phyloP scores from a whole-genome alignment of 1,140 invertebrate species.

The Meloidogyne floridensis region DNA sequence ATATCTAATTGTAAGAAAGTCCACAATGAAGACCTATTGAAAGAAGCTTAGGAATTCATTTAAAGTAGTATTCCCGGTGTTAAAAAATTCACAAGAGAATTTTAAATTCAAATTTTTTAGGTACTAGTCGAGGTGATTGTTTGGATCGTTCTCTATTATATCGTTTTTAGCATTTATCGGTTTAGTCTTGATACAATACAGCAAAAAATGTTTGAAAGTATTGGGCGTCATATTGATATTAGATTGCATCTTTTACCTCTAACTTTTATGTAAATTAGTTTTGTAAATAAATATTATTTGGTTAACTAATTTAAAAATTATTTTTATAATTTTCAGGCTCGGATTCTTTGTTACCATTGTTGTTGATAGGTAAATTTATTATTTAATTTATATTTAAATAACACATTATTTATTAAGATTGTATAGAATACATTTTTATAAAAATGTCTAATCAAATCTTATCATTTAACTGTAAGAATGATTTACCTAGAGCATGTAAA shows the following conservation, averaged over 20 bases:
- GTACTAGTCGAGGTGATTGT: conserved; percentile 33
- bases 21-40: background rate
- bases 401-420: background rate
- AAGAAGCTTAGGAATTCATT: background rate
- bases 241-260: conserved; percentile 38
- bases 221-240: conserved; percentile 35
- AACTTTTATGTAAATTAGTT: conserved; percentile 34
- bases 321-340: conserved; percentile 21
- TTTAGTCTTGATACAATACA: conserved; percentile 12
- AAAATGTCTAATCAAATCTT: no score
- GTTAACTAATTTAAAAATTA: background rate
- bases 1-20: no score
- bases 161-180: conserved; percentile 37
- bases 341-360: conserved; percentile 50
- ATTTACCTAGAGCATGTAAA: no score
- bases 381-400: background rate
- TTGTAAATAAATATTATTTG: background rate
- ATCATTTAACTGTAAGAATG: no score
- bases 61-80: background rate
- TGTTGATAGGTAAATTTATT: conserved; percentile 19
- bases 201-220: conserved; percentile 31
- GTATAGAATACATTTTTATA: no score
- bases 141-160: conserved; percentile 39
- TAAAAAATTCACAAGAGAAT: no score
- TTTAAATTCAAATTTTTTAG: background rate